Evolutionary conservation across 2,797 vertebrate species (phyloP), one percentile per base, ranked within the genome.

Genomic region (Pangasius macronema): DNA sequence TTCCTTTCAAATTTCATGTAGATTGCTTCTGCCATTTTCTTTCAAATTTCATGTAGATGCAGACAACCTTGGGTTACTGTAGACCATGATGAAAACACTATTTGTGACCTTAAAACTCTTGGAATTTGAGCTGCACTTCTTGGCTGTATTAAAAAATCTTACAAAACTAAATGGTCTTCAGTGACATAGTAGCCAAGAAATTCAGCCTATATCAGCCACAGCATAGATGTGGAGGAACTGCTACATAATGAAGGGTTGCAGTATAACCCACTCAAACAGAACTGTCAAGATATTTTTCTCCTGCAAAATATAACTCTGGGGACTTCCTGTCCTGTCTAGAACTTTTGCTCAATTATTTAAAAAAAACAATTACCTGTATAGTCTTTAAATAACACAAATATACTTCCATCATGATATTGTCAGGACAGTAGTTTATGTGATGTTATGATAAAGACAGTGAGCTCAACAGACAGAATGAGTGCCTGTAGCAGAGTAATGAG

Each of bases 401-500:
- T 63, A 61, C 5, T 3, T 42, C 20, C 55, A 42, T 42, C 36
- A 36, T 84, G n/a, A 51, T 65, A 77, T 24, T 55, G 76, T 84
- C 46, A n/a, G 3, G 72, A 49, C 82, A 90, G 67, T 53, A 82
- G n/a, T 55, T 79, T 33, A 79, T 79, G n/a, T 77, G 63, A 82
- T 77, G 65, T 18, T 84, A 75, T 61, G 57, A 80, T 30, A 24
- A 67, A 84, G 63, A 49, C 30, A 57, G 75, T 75, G 51, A 84
- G 73, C 65, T 84, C 39, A 42, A 55, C n/a, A 81, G 82, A 86
- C 84, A 81, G 61, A 86, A 61, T 49, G 20, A 75, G 39, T 84
- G 39, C n/a, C 72, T 81, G 46, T 42, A 87, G 75, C 63, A 85
- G 70, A 61, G 73, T 88, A 86, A 88, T 88, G 57, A 89, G 82